Percentiles rank a stretch among this genome's conserved stretches.
Evolutionary conservation across 2,113 vertebrate species (phyloP).

Genomic region (Xerus inauris): DNA sequence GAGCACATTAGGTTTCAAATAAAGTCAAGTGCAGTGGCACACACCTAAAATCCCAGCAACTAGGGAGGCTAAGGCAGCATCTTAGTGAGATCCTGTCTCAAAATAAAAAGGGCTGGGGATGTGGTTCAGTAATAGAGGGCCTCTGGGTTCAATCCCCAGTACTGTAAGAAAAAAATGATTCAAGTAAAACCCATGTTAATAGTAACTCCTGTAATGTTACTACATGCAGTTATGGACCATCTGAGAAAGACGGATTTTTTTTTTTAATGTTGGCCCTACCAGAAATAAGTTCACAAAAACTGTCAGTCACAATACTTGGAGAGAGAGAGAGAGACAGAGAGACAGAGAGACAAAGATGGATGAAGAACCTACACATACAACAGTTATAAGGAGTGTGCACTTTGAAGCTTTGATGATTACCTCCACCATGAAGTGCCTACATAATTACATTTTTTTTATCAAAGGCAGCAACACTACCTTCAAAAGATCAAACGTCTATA

Average conservation of each 20-base stretch:
- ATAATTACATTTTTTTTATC: slow-evolving; percentile 57
- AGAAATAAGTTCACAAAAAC: slow-evolving; percentile 44
- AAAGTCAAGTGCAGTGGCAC: not conserved
- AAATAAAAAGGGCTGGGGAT: too few relatives aligned
- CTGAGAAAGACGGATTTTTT: not conserved
- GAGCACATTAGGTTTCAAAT: slow-evolving; percentile 8
- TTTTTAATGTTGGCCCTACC: not conserved
- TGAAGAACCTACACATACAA: not conserved
- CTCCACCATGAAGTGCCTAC: slow-evolving; percentile 51
- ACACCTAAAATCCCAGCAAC: too few relatives aligned
- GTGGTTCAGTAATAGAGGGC: too few relatives aligned
- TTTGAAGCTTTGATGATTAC: slow-evolving; percentile 56
- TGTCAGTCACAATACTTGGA: not conserved
- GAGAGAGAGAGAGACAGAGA: not conserved
- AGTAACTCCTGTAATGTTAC: slow-evolving; percentile 14
- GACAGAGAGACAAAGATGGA: not conserved
- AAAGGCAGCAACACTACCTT: slow-evolving; percentile 50
- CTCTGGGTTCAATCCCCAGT: too few relatives aligned
- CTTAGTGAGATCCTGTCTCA: too few relatives aligned
- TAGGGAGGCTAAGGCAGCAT: too few relatives aligned
- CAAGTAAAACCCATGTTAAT: not conserved
- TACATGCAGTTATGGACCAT: not conserved
- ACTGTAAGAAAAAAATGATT: too few relatives aligned
- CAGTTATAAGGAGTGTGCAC: not conserved
- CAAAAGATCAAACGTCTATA: slow-evolving; percentile 68